phyloP scores from a whole-genome alignment of 2,113 vertebrate genomes.

The Mionectes macconnelli region DNA sequence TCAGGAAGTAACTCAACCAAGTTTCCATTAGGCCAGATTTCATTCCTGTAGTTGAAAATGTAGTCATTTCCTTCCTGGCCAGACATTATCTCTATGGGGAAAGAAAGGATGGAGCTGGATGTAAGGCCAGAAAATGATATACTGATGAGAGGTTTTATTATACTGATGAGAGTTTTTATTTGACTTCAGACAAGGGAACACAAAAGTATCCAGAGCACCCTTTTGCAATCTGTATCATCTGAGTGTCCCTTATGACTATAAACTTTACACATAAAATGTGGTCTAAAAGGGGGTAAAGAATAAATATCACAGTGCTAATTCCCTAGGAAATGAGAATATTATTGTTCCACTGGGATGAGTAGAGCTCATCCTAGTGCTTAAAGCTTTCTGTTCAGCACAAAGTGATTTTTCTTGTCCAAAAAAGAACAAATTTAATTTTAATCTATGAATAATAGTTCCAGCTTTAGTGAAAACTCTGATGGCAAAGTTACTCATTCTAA shows the following conservation, averaged over 20 bases:
- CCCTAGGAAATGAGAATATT: neutral
- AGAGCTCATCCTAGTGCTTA: neutral
- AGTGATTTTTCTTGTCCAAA: neutral
- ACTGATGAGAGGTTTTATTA: slow-evolving; percentile 11
- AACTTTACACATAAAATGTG: neutral
- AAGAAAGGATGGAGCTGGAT: neutral
- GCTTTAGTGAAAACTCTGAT: neutral
- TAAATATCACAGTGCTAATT: neutral
- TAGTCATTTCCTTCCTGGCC: slow-evolving; percentile 46
- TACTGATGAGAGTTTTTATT: slow-evolving; percentile 5
- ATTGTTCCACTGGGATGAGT: neutral
- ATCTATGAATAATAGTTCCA: neutral
- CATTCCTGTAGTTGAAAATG: slow-evolving; percentile 2
- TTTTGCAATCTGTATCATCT: neutral
- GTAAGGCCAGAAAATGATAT: neutral
- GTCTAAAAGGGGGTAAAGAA: neutral
- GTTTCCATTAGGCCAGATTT: slow-evolving; percentile 20
- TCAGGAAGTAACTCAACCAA: slow-evolving; percentile 2
- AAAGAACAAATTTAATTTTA: neutral
- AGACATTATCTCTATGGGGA: slow-evolving; percentile 11
- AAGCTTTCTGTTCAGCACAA: neutral
- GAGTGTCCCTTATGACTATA: neutral
- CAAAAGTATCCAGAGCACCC: neutral
- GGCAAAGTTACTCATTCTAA: neutral
- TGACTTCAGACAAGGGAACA: neutral